phyloP scores from a whole-genome alignment of 2,797 vertebrate genomes.

The Varecia variegata region DNA sequence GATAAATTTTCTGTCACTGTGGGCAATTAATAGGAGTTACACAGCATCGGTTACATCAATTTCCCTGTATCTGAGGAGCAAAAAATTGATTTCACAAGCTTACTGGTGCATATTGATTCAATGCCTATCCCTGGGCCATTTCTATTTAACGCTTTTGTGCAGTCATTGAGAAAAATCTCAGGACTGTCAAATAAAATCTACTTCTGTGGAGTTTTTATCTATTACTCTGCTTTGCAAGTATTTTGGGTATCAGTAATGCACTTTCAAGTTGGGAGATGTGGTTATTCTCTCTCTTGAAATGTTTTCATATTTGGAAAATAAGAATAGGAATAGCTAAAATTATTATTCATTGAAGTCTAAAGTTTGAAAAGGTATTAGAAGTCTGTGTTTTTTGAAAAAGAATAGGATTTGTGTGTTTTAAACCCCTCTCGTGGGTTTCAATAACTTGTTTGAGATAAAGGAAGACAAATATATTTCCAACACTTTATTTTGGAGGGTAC shows the following conservation, averaged over 20 bases:
- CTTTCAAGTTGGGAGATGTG: slow-evolving; percentile 64
- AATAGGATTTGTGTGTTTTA: slow-evolving; percentile 35
- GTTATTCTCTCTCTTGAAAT: slow-evolving; percentile 52
- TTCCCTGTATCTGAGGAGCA: slow-evolving; percentile 82
- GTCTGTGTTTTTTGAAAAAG: not conserved
- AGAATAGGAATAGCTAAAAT: slow-evolving; percentile 55
- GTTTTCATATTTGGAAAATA: slow-evolving; percentile 67
- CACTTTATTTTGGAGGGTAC: not conserved
- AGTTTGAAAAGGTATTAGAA: slow-evolving; percentile 47
- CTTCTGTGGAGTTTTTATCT: slow-evolving; percentile 80
- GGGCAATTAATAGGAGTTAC: slow-evolving; percentile 85
- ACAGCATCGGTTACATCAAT: slow-evolving; percentile 81
- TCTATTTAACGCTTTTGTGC: slow-evolving; percentile 83
- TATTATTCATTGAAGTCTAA: slow-evolving; percentile 61
- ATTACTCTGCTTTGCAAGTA: slow-evolving; percentile 76
- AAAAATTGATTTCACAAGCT: slow-evolving; percentile 85
- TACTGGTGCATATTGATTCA: slow-evolving; percentile 84
- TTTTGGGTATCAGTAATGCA: slow-evolving; percentile 70
- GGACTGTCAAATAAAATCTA: slow-evolving; percentile 83
- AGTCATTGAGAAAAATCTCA: slow-evolving; percentile 79
- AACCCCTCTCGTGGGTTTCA: slow-evolving; percentile 24
- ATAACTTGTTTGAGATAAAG: slow-evolving; percentile 21
- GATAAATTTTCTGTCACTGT: slow-evolving; percentile 84
- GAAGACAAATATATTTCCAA: slow-evolving; percentile 29
- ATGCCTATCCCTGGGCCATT: slow-evolving; percentile 81